Evolutionary conservation across 2,797 vertebrate species (phyloP).

Genomic region (Danio kyathit): DNA sequence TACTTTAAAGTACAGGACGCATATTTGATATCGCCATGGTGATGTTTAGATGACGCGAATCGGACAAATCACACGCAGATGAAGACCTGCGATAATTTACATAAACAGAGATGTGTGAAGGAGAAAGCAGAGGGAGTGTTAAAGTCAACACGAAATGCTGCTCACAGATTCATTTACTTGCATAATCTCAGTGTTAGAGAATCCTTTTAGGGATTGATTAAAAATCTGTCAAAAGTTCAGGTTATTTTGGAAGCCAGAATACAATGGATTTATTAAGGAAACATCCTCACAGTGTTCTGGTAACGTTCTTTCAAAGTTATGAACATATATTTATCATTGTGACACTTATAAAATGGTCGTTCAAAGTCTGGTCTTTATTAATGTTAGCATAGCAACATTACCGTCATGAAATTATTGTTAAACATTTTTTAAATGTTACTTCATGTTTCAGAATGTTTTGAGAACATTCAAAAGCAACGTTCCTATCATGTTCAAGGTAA

Average conservation of each 20-base stretch:
- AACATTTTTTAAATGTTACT: no score
- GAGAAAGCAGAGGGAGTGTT: background rate
- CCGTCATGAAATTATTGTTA: no score
- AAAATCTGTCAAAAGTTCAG: background rate
- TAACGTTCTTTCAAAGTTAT: no score
- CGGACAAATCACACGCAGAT: background rate
- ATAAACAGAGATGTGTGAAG: slow-evolving; percentile 19
- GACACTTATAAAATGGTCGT: no score
- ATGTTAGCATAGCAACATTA: no score
- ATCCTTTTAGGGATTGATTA: background rate
- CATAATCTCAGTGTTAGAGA: background rate
- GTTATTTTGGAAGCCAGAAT: background rate
- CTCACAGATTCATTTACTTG: background rate
- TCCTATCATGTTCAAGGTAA: no score
- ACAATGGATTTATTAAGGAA: background rate
- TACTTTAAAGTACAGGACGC: background rate
- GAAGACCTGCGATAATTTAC: background rate
- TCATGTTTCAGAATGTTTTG: no score
- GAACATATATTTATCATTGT: no score
- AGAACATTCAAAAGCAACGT: no score
- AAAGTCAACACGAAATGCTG: background rate
- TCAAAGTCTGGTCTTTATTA: no score
- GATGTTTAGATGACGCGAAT: background rate
- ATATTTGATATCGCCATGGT: background rate
- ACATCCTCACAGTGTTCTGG: no score